Conservation (phyloP, 2,888 invertebrate genomes). For the Pyralis farinalis region DNA sequence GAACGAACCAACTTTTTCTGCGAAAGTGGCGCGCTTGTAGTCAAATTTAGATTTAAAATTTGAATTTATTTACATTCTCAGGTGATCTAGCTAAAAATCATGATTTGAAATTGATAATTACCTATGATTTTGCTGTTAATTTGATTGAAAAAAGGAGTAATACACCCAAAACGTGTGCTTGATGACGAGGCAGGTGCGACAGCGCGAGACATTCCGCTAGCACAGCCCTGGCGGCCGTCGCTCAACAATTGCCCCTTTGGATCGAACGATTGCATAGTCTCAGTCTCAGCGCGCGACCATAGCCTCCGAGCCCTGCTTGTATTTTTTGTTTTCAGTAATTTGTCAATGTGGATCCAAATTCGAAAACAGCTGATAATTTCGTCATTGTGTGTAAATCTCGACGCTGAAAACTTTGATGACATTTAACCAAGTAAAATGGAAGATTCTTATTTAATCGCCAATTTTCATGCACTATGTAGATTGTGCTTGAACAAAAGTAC, state of each 20-base stretch:
- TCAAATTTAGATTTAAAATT: too few relatives aligned
- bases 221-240: conserved; percentile 78
- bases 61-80: too few relatives aligned
- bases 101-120: conserved; percentile 41
- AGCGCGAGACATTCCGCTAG: conserved; percentile 66
- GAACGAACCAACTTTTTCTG: conserved; percentile 36
- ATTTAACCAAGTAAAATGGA: conserved; percentile 56
- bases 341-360: conserved; percentile 34
- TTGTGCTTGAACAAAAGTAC: conserved; percentile 84
- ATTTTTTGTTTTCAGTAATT: conserved; percentile 31
- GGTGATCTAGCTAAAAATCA: conserved; percentile 23
- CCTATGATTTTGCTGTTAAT: neutral
- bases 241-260: conserved; percentile 73
- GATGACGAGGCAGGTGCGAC: conserved; percentile 29
- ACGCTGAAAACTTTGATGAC: conserved; percentile 18
- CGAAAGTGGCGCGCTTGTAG: conserved; percentile 51
- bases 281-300: conserved; percentile 54
- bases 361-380: conserved; percentile 25
- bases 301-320: conserved; percentile 37
- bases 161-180: conserved; percentile 1
- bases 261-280: conserved; percentile 75
- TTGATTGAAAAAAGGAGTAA: neutral
- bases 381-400: conserved; percentile 1
- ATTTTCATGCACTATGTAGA: conserved; percentile 84
- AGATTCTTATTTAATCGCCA: conserved; percentile 78